Evolutionary conservation across 1,140 invertebrate genomes (phyloP), one percentile per base, ranked within the genome.

Genomic region (Hyphantria cunea): DNA sequence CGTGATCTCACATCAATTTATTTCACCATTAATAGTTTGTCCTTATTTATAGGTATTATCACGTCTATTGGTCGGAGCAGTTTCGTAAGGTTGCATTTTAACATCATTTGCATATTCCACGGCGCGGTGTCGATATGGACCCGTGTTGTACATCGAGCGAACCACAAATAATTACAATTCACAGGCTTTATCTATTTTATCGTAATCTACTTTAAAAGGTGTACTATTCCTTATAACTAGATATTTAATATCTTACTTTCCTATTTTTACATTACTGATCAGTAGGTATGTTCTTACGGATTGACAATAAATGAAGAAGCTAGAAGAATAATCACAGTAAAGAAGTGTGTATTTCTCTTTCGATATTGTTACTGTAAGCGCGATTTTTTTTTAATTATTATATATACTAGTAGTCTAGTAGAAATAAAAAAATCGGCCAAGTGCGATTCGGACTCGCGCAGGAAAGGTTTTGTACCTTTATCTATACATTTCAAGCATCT

Each of bases 11-110:
- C 83, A 86, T 86, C 82, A 86, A 75, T 76, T 81, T 89, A 83
- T 84, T 89, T 84, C 79, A 72, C 73, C 79, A 81, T 80, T 89
- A 88, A 80, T 77, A 80, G 79, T 82, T 71, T 75, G 82, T 82
- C 80, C 82, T 86, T 86, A 86, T 86, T 89, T 87, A 84, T 80
- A 79, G 82, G 78, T 84, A 85, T 85, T 84, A 87, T 86, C 77
- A 84, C 80, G 83, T 82, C 74, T 82, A 87, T 85, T 79, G 78
- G 80, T 58, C 68, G 72, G 75, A 39, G 76, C 68, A 76, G 80
- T 87, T 84, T 86, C 84, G 80, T 72, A 88, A 88, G 68, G 55
- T 72, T 70, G 74, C 75, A 78, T 74, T 83, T 74, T 84, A 84
- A 70, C 76, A 78, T 78, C 80, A 86, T 87, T 89, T 86, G 85